These are phyloP conservation scores for Sphaeridia pumilis DNA, from an alignment of 2,888 invertebrate genomes.

Conservation along the genomic window DNA sequence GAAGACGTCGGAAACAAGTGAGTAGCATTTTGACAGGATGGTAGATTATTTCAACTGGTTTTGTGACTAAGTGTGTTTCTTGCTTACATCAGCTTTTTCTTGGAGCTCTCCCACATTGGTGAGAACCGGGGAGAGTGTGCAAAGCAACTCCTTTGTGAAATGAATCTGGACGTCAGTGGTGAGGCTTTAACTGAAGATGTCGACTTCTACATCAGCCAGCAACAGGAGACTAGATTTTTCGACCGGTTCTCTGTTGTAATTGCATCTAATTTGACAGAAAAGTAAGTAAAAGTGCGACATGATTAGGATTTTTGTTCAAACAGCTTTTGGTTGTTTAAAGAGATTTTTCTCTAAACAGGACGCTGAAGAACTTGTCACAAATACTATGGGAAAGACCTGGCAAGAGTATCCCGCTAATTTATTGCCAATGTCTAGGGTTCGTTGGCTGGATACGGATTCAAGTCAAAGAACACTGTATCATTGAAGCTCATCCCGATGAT, in stretches of 20 bases:
- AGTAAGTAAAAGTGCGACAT: constrained; percentile 38
- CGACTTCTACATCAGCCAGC: constrained; percentile 49
- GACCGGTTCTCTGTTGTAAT: constrained; percentile 76
- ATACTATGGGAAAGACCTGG: constrained; percentile 57
- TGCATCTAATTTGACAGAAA: constrained; percentile 62
- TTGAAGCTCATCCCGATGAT: constrained; percentile 94
- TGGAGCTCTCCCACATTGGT: constrained; percentile 69
- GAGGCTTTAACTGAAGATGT: constrained; percentile 82
- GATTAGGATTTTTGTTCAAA: not conserved
- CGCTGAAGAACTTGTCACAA: constrained; percentile 47
- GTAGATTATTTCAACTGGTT: not conserved
- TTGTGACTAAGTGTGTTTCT: not conserved
- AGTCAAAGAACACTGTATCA: constrained; percentile 61
- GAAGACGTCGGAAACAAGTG: constrained; percentile 92
- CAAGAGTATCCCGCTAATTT: constrained; percentile 68
- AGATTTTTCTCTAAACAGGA: no score
- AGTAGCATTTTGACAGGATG: constrained; percentile 31
- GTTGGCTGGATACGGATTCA: constrained; percentile 82
- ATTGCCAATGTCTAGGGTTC: constrained; percentile 82
- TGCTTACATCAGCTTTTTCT: constrained; percentile 60
- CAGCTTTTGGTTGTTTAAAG: no score
- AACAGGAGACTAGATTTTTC: constrained; percentile 79
- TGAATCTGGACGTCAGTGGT: constrained; percentile 86
- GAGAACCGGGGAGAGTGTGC: constrained; percentile 72
- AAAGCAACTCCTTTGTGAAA: constrained; percentile 67